These are phyloP conservation scores for Atta cephalotes DNA, from an alignment of 1,140 invertebrate species.

Conservation along the genomic window DNA sequence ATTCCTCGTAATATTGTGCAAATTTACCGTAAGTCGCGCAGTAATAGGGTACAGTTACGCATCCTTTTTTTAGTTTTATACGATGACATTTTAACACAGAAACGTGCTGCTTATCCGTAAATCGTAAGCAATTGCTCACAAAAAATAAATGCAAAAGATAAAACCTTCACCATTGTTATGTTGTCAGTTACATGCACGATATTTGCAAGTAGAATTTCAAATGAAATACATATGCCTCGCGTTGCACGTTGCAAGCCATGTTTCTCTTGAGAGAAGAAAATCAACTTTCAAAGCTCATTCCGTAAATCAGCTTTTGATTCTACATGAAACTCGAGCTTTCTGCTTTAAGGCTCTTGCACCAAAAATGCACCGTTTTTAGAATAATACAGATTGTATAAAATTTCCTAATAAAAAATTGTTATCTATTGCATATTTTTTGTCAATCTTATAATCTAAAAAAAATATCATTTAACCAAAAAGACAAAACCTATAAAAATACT, in stretches of 20 bases:
- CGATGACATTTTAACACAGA: background rate
- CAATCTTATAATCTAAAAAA: background rate
- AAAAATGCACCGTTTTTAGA: background rate
- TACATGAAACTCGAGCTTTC: slow-evolving; percentile 1
- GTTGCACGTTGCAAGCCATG: background rate
- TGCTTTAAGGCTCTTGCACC: background rate
- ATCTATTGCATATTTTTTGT: background rate
- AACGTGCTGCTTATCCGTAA: background rate
- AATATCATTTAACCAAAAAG: background rate
- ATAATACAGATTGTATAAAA: background rate
- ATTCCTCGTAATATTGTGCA: background rate
- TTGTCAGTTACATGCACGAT: background rate
- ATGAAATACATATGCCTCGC: background rate
- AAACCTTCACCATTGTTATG: background rate
- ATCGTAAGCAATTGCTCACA: background rate
- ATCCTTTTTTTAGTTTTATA: background rate
- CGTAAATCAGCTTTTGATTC: background rate
- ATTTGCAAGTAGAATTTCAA: slow-evolving; percentile 17
- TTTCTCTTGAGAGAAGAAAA: background rate
- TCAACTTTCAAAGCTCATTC: background rate
- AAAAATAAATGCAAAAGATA: background rate
- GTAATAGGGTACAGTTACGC: background rate
- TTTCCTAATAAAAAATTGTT: background rate
- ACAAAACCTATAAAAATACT: background rate
- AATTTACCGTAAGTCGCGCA: background rate